Evolutionary conservation across 1,140 invertebrate genomes (phyloP).

Genomic region (Drosophila arawakana): DNA sequence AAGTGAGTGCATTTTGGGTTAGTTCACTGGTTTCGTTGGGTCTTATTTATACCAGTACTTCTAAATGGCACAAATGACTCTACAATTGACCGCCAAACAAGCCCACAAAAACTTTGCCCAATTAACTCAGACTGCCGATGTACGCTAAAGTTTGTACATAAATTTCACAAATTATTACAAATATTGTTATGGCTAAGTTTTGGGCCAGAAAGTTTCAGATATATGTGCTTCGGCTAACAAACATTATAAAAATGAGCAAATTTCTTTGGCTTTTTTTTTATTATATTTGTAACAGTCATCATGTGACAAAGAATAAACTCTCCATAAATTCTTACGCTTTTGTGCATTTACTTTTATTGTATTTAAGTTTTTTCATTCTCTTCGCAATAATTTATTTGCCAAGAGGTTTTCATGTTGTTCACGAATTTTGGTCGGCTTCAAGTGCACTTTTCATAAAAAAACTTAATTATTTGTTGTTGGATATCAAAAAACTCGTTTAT

Average conservation of each 20-base stretch:
- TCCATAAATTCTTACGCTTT: conserved; percentile 17
- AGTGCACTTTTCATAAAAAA: not conserved
- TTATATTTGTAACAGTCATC: conserved; percentile 6
- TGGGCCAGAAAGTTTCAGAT: conserved; percentile 16
- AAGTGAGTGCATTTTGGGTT: conserved; percentile 38
- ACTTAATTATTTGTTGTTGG: not conserved
- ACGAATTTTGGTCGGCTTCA: not conserved
- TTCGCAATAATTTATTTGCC: conserved; percentile 5
- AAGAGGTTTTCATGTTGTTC: not conserved
- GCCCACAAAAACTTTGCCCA: conserved; percentile 63
- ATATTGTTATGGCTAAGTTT: conserved; percentile 55
- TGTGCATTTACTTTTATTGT: conserved; percentile 10
- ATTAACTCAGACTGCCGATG: conserved; percentile 55
- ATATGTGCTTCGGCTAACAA: conserved; percentile 1
- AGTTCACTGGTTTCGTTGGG: not conserved
- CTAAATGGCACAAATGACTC: conserved; percentile 59
- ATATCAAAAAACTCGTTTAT: not conserved
- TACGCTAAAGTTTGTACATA: conserved; percentile 65
- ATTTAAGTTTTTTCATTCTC: conserved; percentile 14
- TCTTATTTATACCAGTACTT: conserved; percentile 1
- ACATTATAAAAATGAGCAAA: conserved; percentile 24
- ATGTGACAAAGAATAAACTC: conserved; percentile 31
- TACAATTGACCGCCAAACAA: conserved; percentile 72
- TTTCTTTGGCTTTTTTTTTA: not conserved
- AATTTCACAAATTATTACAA: conserved; percentile 70